Conservation (phyloP, 2,888 invertebrate species). For the Nemoura dubitans region DNA sequence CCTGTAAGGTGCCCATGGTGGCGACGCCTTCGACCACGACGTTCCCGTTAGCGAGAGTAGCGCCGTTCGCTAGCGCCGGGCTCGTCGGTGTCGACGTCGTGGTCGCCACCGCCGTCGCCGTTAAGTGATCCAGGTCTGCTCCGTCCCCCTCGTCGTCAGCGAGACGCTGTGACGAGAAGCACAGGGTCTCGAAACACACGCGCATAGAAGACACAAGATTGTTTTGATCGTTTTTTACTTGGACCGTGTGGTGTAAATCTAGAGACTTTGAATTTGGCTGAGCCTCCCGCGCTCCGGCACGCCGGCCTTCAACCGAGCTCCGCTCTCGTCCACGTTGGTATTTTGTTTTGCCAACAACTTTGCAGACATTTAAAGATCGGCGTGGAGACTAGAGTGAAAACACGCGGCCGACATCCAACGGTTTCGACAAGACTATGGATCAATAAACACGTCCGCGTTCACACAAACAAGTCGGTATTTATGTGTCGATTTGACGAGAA, state of each 20-base stretch:
- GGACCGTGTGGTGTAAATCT: neutral
- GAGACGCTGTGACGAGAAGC: constrained; percentile 89
- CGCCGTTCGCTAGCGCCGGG: constrained; percentile 42
- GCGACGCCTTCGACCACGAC: constrained; percentile 50
- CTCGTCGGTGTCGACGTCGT: constrained; percentile 54
- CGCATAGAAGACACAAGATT: constrained; percentile 73
- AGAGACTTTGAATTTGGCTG: constrained; percentile 29
- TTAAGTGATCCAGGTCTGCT: constrained; percentile 32
- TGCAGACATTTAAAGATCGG: constrained; percentile 22
- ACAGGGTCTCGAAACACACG: constrained; percentile 89
- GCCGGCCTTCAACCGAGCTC: constrained; percentile 54
- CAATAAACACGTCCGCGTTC: constrained; percentile 27
- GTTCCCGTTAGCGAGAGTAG: constrained; percentile 53
- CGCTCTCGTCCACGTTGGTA: constrained; percentile 39
- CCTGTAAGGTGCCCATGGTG: constrained; percentile 55
- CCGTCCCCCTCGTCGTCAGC: constrained; percentile 78
- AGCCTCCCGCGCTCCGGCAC: constrained; percentile 27
- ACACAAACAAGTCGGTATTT: constrained; percentile 18
- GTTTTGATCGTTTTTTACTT: constrained; percentile 23
- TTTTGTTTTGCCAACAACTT: constrained; percentile 31
- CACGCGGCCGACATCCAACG: constrained; percentile 14
- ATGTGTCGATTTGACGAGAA: neutral
- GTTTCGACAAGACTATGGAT: neutral
- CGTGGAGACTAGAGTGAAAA: neutral
- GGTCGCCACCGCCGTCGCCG: constrained; percentile 46